phyloP scores from a whole-genome alignment of 2,888 invertebrate genomes.

The Microctonus brassicae region DNA sequence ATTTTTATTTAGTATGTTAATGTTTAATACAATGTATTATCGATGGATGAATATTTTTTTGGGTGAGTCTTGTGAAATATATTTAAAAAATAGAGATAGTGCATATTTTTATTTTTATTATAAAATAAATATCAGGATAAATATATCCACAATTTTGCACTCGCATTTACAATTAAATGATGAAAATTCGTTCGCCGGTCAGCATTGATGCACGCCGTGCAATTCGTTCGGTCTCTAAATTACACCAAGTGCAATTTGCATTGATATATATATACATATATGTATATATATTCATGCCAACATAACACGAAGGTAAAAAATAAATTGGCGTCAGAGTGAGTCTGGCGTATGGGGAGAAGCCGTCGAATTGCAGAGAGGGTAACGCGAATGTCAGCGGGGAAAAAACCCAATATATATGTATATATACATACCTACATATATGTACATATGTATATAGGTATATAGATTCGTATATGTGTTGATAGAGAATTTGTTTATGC shows the following conservation, averaged over 20 bases:
- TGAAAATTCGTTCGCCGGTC: not conserved
- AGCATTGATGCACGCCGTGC: slow-evolving; percentile 38
- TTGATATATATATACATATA: slow-evolving; percentile 40
- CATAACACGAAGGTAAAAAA: slow-evolving; percentile 61
- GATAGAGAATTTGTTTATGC: no score
- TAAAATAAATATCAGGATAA: not conserved
- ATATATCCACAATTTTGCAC: not conserved
- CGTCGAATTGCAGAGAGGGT: slow-evolving; percentile 47
- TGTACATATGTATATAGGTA: not conserved
- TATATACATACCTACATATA: no score
- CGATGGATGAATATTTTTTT: no score
- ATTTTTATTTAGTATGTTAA: no score
- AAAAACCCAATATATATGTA: not conserved
- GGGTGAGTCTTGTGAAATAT: no score
- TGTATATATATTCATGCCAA: slow-evolving; percentile 49
- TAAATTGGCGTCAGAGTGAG: slow-evolving; percentile 60
- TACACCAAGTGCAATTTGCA: slow-evolving; percentile 61
- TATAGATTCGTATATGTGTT: not conserved
- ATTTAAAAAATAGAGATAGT: not conserved
- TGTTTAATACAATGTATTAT: no score
- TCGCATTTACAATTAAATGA: slow-evolving; percentile 2
- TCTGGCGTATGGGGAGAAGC: slow-evolving; percentile 27
- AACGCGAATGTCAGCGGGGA: not conserved
- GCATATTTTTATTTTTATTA: not conserved
- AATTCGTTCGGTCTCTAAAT: slow-evolving; percentile 55